Evolutionary conservation across 2,797 vertebrate genomes (phyloP), one percentile per base, ranked within the genome.

Genomic region (Muraenolepis orangiensis): DNA sequence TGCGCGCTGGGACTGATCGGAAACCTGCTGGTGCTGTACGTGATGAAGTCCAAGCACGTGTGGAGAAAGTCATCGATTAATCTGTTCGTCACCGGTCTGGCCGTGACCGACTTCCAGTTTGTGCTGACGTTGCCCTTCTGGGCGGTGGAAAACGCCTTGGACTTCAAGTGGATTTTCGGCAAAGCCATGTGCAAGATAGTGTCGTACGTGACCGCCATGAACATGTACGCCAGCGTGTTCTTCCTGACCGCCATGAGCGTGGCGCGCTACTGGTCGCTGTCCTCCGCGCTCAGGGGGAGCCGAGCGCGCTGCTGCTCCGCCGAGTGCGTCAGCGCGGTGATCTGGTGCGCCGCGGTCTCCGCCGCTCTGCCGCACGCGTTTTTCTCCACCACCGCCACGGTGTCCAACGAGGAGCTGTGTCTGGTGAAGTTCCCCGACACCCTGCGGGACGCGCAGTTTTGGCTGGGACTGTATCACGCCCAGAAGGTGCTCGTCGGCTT

Each of bases 151-250:
- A 98, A 97, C 0, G 96, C 96, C 0, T 82, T 98, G 82, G 98
- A 99, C 89, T 98, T 98, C 86, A 95, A 92, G 4, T 98, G 98
- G 98, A 94, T 94, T 4, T 98, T 98, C 0, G 98, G 98, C 7
- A 95, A 93, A 73, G 94, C 95, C 28, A 97, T 98, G 97, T 99
- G 98, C 76, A 98, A 99, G 89, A 94, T 97, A 0, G 95, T 99
- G 2, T 96, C 96, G 0, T 94, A 95, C 0, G 95, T 98, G 78
- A 98, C 97, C 0, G 95, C 96, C 0, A 95, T 96, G 94, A 99
- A 97, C 88, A 98, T 98, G 98, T 98, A 98, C 18, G 97, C 97
- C 79, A 98, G 98, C 64, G 98, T 99, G 30, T 99, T 98, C 82
- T 98, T 99, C 80, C 95, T 99, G 42, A 99, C 97, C 0, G 95